These are phyloP conservation scores for Neodiprion pinetum DNA, from an alignment of 1,140 invertebrate genomes.

Conservation along the genomic window DNA sequence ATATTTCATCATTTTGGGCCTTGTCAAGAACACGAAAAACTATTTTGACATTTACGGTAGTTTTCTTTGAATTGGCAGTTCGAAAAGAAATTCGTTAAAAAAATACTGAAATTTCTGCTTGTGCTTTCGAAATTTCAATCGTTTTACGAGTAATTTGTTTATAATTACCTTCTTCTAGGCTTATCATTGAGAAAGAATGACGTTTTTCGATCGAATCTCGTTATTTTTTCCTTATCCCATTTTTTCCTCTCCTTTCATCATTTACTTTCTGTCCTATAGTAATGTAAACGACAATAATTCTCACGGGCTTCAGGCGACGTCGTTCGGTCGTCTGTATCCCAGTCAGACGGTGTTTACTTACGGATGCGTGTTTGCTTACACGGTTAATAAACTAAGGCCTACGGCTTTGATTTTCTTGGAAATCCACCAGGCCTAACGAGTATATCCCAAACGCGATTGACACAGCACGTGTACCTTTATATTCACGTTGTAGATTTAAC, in stretches of 20 bases:
- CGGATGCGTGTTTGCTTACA: conserved; percentile 2
- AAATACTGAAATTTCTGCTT: no score
- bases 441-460: not conserved
- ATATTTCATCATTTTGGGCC: no score
- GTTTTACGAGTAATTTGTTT: no score
- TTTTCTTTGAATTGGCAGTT: no score
- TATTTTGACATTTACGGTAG: no score
- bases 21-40: no score
- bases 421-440: not conserved
- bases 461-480: not conserved
- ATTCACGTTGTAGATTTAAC: no score
- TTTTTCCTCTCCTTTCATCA: not conserved
- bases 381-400: conserved; percentile 6
- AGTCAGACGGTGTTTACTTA: not conserved
- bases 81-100: no score
- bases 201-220: not conserved
- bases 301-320: not conserved
- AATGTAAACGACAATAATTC: not conserved
- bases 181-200: no score
- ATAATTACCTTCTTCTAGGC: no score
- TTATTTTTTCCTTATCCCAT: not conserved
- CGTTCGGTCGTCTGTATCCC: not conserved
- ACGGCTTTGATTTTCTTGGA: not conserved
- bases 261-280: not conserved
- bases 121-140: no score